phyloP scores from a whole-genome alignment of 2,113 vertebrate genomes.

The Xyrauchen texanus region DNA sequence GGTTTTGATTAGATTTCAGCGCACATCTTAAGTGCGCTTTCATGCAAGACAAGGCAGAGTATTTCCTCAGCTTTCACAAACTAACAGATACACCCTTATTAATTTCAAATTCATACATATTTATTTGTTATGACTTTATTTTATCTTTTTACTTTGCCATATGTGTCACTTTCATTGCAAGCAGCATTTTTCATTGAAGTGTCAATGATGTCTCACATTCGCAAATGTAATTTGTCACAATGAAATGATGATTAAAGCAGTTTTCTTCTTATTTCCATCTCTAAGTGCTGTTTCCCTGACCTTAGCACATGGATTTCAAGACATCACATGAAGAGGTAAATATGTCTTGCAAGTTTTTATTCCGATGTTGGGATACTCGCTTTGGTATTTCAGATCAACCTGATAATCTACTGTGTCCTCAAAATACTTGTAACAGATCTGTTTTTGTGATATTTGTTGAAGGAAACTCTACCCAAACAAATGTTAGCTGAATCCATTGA shows the following conservation, averaged over 20 bases:
- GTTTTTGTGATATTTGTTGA: background rate
- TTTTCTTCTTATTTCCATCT: conserved; percentile 36
- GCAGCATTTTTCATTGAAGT: background rate
- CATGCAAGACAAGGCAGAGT: background rate
- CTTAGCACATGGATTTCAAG: conserved; percentile 83
- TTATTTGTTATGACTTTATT: conserved; percentile 5
- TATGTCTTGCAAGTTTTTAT: background rate
- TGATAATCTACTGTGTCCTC: background rate
- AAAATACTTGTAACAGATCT: background rate
- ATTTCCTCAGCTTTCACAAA: background rate
- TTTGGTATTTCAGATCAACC: background rate
- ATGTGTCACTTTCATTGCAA: background rate
- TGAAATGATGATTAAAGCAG: background rate
- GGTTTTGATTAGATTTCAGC: conserved; percentile 12
- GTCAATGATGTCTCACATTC: background rate
- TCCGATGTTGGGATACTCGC: background rate
- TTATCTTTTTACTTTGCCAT: background rate
- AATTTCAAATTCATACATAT: background rate
- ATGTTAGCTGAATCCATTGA: background rate
- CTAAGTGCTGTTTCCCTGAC: conserved; percentile 69
- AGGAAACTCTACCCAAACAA: conserved; percentile 1
- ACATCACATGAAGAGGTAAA: conserved; percentile 80
- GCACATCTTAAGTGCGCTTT: background rate
- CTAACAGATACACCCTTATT: background rate
- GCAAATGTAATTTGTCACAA: background rate